These are phyloP conservation scores for Epizoanthus fatuus DNA, from an alignment of 92 coral and sea anemone genomes.

Conservation along the genomic window DNA sequence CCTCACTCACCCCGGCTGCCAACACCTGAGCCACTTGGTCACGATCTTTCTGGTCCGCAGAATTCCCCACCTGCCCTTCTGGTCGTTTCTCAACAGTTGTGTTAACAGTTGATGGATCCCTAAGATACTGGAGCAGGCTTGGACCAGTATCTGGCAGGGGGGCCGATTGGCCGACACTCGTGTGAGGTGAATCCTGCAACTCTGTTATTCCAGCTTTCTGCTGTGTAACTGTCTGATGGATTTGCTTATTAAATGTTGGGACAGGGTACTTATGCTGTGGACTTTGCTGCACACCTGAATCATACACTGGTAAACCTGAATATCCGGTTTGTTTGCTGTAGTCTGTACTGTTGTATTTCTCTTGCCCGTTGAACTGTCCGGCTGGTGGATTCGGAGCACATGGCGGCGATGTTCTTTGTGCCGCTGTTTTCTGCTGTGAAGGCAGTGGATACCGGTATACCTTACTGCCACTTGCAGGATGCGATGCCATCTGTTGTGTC, in stretches of 20 bases:
- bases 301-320: not conserved
- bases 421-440: constrained; percentile 1
- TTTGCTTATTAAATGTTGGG: not conserved
- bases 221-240: not conserved
- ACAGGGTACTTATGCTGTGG: not conserved
- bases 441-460: not conserved
- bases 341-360: too few relatives aligned
- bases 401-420: too few relatives aligned
- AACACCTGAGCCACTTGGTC: too few relatives aligned
- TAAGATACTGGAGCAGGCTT: too few relatives aligned
- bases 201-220: not conserved
- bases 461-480: not conserved
- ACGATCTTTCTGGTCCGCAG: too few relatives aligned
- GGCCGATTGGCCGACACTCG: not conserved
- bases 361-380: not conserved
- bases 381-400: not conserved
- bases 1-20: too few relatives aligned
- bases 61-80: too few relatives aligned
- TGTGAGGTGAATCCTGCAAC: not conserved
- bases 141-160: not conserved
- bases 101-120: too few relatives aligned
- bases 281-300: not conserved
- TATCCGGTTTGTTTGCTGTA: too few relatives aligned
- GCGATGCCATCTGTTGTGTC: not conserved
- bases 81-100: too few relatives aligned